Conservation (phyloP, 2,797 vertebrate species). For the Erpetoichthys calabaricus region DNA sequence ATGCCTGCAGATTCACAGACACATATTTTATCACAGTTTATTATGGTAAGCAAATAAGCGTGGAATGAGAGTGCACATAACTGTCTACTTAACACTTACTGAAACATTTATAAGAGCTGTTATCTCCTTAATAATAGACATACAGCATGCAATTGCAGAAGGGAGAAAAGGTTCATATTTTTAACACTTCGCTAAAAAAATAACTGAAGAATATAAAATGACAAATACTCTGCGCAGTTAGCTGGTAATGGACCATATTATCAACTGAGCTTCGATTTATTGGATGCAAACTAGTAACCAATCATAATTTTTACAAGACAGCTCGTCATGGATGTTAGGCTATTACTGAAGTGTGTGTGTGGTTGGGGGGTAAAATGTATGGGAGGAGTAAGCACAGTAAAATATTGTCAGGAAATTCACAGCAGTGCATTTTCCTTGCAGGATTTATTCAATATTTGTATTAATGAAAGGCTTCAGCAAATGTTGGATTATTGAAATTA, state of each 20-base stretch:
- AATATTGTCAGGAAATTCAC: too few species aligned
- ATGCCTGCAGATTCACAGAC: constrained; percentile 60
- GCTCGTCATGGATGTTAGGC: constrained; percentile 26
- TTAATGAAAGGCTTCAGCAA: too few species aligned
- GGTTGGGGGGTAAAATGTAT: too few species aligned
- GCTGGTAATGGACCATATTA: constrained; percentile 76
- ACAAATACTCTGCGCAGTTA: constrained; percentile 69
- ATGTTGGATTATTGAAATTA: too few species aligned
- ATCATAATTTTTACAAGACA: constrained; percentile 65
- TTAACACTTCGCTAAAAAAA: constrained; percentile 72
- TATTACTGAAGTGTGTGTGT: constrained; percentile 1
- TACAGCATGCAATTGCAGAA: constrained; percentile 54
- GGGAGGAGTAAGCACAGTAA: too few species aligned
- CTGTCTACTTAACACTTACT: constrained; percentile 69
- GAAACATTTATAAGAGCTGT: constrained; percentile 72
- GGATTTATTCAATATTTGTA: too few species aligned
- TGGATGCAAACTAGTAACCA: constrained; percentile 63
- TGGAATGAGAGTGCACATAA: constrained; percentile 64
- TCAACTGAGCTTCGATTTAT: constrained; percentile 69
- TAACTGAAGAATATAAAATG: constrained; percentile 64
- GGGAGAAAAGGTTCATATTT: constrained; percentile 69
- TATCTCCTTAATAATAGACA: constrained; percentile 62
- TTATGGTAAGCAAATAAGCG: constrained; percentile 71
- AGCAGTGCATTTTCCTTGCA: too few species aligned
- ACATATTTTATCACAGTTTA: constrained; percentile 75